These are phyloP conservation scores for Carcharodon carcharias DNA, from an alignment of 2,797 vertebrate genomes.

Conservation along the genomic window DNA sequence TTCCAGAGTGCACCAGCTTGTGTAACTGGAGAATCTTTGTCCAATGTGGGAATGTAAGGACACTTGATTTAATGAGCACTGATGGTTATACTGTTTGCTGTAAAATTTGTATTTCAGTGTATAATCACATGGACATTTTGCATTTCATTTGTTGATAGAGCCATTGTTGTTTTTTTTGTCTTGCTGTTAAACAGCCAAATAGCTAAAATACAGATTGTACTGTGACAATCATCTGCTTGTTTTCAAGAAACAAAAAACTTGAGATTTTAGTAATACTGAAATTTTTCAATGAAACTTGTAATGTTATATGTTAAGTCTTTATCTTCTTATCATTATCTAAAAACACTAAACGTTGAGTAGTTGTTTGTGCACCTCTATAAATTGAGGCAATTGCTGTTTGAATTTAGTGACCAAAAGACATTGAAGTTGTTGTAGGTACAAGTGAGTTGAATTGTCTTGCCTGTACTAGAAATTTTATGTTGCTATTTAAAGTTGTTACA, in stretches of 20 bases:
- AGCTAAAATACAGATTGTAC: conserved; percentile 48
- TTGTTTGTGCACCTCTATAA: conserved; percentile 28
- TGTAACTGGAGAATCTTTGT: conserved; percentile 33
- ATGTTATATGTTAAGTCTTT: conserved; percentile 36
- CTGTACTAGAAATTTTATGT: conserved; percentile 50
- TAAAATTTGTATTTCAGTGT: conserved; percentile 36
- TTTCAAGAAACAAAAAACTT: conserved; percentile 41
- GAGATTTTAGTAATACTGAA: conserved; percentile 28
- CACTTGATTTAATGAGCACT: conserved; percentile 2
- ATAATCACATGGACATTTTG: conserved; percentile 34
- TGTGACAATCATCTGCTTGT: conserved; percentile 57
- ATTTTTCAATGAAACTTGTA: conserved; percentile 33
- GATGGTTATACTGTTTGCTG: conserved; percentile 15
- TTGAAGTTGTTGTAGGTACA: conserved; percentile 48
- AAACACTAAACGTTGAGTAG: conserved; percentile 9
- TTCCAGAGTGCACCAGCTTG: conserved; percentile 20
- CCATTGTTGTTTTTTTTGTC: conserved; percentile 37
- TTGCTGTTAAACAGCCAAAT: conserved; percentile 59
- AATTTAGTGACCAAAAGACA: conserved; percentile 19
- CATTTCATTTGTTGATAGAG: conserved; percentile 34
- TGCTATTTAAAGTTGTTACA: conserved; percentile 53
- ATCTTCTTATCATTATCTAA: conserved; percentile 25
- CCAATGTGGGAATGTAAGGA: conserved; percentile 30
- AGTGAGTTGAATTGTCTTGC: conserved; percentile 49
- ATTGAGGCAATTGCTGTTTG: conserved; percentile 30